Percentiles rank a stretch among this genome's conserved stretches.
phyloP scores from a whole-genome alignment of 2,113 vertebrate species.

The Mustela lutreola region DNA sequence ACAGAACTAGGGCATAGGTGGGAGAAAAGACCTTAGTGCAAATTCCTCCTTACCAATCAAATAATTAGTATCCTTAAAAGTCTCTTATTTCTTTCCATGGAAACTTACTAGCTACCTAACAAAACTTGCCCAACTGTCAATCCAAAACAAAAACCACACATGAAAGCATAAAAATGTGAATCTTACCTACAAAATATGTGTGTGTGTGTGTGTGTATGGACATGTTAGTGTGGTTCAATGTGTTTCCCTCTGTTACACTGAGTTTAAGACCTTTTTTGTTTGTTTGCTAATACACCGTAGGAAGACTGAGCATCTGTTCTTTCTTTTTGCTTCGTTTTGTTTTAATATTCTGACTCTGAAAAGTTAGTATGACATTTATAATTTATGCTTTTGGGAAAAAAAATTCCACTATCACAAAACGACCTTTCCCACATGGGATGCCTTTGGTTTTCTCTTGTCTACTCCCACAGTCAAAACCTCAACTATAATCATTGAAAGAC shows the following conservation, averaged over 20 bases:
- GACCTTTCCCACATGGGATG: not conserved
- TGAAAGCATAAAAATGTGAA: not conserved
- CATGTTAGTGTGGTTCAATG: too few relatives aligned
- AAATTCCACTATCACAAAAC: not conserved
- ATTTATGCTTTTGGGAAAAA: slow-evolving; percentile 15
- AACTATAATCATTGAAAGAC: not conserved
- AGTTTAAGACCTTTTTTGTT: not conserved
- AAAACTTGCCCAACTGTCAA: not conserved
- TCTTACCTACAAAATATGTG: not conserved
- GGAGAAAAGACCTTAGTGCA: not conserved
- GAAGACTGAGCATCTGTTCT: not conserved
- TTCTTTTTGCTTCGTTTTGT: not conserved
- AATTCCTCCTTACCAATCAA: not conserved
- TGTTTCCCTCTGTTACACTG: not conserved
- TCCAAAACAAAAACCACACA: not conserved
- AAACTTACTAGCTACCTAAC: not conserved
- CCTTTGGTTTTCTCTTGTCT: not conserved
- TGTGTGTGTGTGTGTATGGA: too few relatives aligned
- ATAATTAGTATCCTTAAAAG: not conserved
- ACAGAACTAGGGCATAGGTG: not conserved
- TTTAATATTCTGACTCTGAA: not conserved
- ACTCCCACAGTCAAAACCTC: not conserved
- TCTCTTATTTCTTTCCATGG: slow-evolving; percentile 1
- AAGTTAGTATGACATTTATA: not conserved
- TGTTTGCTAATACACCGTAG: not conserved